Base-by-base conservation (phyloP, 2,888 invertebrate genomes). In the Cheilosia pagana region DNA sequence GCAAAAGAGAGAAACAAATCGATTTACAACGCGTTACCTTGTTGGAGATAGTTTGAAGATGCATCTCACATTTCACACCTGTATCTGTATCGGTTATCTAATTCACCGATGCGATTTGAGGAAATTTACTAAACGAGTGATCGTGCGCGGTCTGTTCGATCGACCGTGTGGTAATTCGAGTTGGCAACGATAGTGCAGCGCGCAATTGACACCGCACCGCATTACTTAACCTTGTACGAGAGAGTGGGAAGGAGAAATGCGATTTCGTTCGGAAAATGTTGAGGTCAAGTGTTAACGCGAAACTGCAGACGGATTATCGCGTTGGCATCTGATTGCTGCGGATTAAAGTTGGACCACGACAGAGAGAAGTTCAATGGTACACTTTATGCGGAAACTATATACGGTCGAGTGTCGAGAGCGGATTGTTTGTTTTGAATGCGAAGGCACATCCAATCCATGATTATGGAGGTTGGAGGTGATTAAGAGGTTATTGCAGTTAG, bases 1-100 rank as follows among this genome's bases (percentile, higher is more conserved):
- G 89, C 3, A 89, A 88, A 87, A 48, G 16, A 55, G 48, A 70
- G 12, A 71, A 63, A 75, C 53, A 75, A 79, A 70, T 81, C 65
- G 68, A 70, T 71, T 35, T 60, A 75, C 50, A 68, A 45, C 48
- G 60, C 45, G 28, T 55, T 41, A 62, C 21, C 7, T 16, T 31
- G 63, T 48, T 21, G n/a, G 2, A 12, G 31, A 35, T 35, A 48
- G 8, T 23, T 35, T 52, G 60, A 23, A 57, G 74, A 63, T 63
- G 50, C 70, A 81, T 81, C 81, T 85, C 75, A 62, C 52, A 67
- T 85, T 85, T 76, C 85, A 76, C 85, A 76, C 81, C 85, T 76
- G 83, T 12, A 35, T 31, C 85, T 76, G 83, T 12, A 35, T 31
- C 28, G 28, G 28, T 75, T 85, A 85, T 55, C 75, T 65, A 85